Conservation (phyloP, 1,140 invertebrate genomes). For the Apocrypta bakeri region DNA sequence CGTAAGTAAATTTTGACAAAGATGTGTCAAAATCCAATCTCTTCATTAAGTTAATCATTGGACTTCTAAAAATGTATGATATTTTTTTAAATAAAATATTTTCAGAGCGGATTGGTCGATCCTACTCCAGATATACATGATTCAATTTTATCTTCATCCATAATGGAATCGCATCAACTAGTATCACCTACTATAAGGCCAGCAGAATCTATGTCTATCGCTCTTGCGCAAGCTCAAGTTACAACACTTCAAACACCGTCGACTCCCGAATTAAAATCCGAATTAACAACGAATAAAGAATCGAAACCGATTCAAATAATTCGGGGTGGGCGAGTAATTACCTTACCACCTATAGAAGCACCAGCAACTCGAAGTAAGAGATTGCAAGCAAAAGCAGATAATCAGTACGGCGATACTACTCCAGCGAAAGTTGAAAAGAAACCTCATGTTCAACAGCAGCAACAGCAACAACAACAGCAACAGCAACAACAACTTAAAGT, state of each 20-base stretch:
- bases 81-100: neutral
- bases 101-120: slow-evolving; percentile 40
- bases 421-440: slow-evolving; percentile 46
- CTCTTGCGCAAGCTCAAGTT: neutral
- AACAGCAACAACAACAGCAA: no score
- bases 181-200: neutral
- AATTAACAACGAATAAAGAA: slow-evolving; percentile 54
- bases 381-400: slow-evolving; percentile 66
- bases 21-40: neutral
- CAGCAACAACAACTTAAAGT: slow-evolving; percentile 30
- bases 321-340: slow-evolving; percentile 82
- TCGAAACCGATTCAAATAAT: slow-evolving; percentile 80
- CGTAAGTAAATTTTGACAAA: slow-evolving; percentile 56
- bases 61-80: neutral
- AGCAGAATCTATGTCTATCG: neutral
- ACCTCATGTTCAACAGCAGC: neutral
- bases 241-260: neutral
- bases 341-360: slow-evolving; percentile 85
- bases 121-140: slow-evolving; percentile 33
- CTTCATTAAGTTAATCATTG: neutral
- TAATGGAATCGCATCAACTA: slow-evolving; percentile 11
- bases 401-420: slow-evolving; percentile 41
- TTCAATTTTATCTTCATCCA: slow-evolving; percentile 38
- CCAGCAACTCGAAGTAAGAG: slow-evolving; percentile 80
- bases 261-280: neutral